These are phyloP conservation scores for Astyanax mexicanus DNA, from an alignment of 2,797 vertebrate species.

Conservation along the genomic window DNA sequence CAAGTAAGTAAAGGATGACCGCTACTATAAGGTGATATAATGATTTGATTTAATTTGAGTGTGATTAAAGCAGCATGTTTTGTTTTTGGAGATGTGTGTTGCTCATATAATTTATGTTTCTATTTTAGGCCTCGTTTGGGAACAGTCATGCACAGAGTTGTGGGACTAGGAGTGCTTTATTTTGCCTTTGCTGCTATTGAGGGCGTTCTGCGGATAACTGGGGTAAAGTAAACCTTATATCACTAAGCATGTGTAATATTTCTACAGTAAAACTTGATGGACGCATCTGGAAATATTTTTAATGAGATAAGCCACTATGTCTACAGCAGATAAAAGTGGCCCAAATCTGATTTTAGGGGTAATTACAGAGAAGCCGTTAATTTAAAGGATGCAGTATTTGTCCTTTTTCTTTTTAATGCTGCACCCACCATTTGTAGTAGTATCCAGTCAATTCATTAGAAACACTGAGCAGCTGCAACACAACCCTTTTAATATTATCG, in stretches of 20 bases:
- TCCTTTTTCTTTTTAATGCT: too few species aligned
- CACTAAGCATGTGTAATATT: not conserved
- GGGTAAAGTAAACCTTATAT: conserved; percentile 75
- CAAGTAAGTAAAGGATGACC: conserved; percentile 77
- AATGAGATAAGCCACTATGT: not conserved
- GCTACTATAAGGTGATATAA: not conserved
- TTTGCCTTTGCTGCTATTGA: conserved; percentile 84
- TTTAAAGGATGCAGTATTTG: too few species aligned
- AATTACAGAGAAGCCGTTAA: too few species aligned
- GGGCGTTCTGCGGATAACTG: conserved; percentile 85
- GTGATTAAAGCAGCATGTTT: not conserved
- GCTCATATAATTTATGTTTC: not conserved
- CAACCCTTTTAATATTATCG: too few species aligned
- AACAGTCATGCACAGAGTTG: conserved; percentile 88
- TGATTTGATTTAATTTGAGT: not conserved
- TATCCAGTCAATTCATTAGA: too few species aligned
- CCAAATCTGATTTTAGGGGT: too few species aligned
- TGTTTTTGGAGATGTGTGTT: not conserved
- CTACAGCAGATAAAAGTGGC: too few species aligned
- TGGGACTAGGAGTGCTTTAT: conserved; percentile 86
- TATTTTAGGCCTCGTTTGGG: conserved; percentile 84
- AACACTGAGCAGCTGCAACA: too few species aligned
- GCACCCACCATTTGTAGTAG: too few species aligned
- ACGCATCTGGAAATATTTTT: too few species aligned
- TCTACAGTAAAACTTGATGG: too few species aligned